Evolutionary conservation across 2,888 invertebrate genomes (phyloP).

Genomic region (Syrphus vitripennis): DNA sequence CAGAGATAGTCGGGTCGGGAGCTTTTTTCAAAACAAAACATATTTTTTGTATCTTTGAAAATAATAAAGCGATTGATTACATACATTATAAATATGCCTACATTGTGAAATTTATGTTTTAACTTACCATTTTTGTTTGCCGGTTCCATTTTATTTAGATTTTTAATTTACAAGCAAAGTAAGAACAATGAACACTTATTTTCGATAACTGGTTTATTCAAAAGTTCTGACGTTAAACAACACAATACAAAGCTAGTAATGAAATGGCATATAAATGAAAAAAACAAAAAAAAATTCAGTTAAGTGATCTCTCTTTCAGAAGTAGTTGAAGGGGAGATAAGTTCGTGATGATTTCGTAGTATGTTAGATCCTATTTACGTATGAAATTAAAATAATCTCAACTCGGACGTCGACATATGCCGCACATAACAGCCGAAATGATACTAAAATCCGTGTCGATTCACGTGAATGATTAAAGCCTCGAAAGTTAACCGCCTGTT

Average conservation of each 20-base stretch:
- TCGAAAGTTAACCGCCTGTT: slow-evolving; percentile 20
- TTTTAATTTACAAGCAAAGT: neutral
- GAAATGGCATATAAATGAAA: neutral
- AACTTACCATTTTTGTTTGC: slow-evolving; percentile 6
- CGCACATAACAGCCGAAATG: slow-evolving; percentile 31
- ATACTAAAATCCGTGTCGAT: slow-evolving; percentile 38
- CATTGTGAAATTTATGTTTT: too few species aligned
- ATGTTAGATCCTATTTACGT: neutral
- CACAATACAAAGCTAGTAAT: neutral
- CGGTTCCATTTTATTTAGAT: neutral
- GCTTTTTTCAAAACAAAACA: neutral
- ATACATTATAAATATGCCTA: too few species aligned
- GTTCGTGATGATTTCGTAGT: neutral
- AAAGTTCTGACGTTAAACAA: neutral
- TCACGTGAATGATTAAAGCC: slow-evolving; percentile 37
- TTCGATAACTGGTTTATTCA: neutral
- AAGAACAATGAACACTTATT: neutral
- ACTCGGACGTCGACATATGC: slow-evolving; percentile 8
- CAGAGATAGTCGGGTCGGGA: neutral
- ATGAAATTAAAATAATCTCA: neutral
- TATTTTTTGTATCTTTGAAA: neutral
- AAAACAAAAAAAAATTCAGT: neutral
- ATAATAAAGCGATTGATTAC: neutral
- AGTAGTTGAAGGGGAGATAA: neutral
- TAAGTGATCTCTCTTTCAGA: neutral